Evolutionary conservation across 2,888 invertebrate species (phyloP), one percentile per base, ranked within the genome.

Genomic region (Trachelus stipa): DNA sequence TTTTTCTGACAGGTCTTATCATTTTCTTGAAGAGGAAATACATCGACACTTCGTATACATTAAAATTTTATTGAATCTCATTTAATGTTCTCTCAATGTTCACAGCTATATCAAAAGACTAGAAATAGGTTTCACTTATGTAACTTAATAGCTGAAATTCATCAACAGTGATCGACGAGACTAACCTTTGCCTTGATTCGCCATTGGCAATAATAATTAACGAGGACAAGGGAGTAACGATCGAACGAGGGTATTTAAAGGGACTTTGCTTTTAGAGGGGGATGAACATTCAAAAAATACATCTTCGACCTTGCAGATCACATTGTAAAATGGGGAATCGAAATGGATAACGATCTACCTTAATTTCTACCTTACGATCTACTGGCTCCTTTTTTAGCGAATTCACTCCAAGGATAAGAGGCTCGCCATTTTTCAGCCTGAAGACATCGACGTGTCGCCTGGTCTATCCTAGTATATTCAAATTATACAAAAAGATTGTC

Each of bases 401-500:
- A 68, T 31, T 77, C 74, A 15, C n/a, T 74, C 74, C 35, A 68
- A 68, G 30, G 12, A 12, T 73, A 69, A 35, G 77, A 69, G n/a
- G 35, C 35, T 68, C 40, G 31, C 31, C 31, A 71, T 12, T 75
- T 71, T 15, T 4, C 69, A 34, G 31, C 34, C 71, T 71, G 33
- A 71, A 71, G 33, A 71, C 71, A 71, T 71, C 34, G 71, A 71
- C 71, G 31, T 33, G 31, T 71, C 34, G 33, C 12, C 34, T 71
- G 12, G n/a, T 34, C 68, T 76, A 69, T 30, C 37, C 78, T 81
- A 85, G 80, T 79, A 82, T 85, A 81, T 83, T 83, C 78, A 86
- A 86, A 85, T 83, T 78, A 86, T 88, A 88, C 84, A 88, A 90
- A 88, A 88, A 89, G 89, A 89, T 89, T 87, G 88, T 89, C 89